Conservation (phyloP, 1,140 invertebrate genomes). For the Drosophila lacertosa region DNA sequence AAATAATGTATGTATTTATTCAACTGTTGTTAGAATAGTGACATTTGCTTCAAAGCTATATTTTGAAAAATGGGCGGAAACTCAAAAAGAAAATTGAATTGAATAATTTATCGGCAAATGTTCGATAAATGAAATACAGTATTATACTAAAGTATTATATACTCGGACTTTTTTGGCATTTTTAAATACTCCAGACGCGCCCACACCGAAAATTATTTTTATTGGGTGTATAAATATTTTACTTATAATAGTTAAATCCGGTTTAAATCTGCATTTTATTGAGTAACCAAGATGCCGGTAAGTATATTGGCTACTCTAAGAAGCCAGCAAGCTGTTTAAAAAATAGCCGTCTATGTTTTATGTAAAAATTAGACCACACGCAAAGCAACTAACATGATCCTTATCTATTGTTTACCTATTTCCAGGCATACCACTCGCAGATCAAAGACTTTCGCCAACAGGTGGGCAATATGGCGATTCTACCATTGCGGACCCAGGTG, state of each 20-base stretch:
- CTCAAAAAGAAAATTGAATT: not conserved
- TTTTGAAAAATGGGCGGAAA: not conserved
- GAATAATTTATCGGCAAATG: no score
- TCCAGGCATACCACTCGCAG: conserved; percentile 97
- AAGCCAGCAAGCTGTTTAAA: not conserved
- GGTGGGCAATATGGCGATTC: conserved; percentile 96
- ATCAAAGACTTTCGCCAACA: conserved; percentile 89
- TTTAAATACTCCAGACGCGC: not conserved
- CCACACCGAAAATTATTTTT: conserved; percentile 7
- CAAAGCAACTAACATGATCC: not conserved
- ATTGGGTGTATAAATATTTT: conserved; percentile 18
- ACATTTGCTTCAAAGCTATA: not conserved
- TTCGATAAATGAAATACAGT: no score
- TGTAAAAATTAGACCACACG: not conserved
- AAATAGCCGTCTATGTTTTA: not conserved
- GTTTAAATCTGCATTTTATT: not conserved
- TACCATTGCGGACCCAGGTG: conserved; percentile 92
- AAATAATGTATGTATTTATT: not conserved
- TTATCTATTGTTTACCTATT: conserved; percentile 21
- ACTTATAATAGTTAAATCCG: not conserved
- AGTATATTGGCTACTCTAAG: not conserved
- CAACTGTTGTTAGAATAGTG: not conserved
- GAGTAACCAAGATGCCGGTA: conserved; percentile 48
- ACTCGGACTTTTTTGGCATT: not conserved
- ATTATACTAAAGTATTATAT: conserved; percentile 5